phyloP scores from a whole-genome alignment of 2,113 vertebrate species.

The Galeopterus variegatus region DNA sequence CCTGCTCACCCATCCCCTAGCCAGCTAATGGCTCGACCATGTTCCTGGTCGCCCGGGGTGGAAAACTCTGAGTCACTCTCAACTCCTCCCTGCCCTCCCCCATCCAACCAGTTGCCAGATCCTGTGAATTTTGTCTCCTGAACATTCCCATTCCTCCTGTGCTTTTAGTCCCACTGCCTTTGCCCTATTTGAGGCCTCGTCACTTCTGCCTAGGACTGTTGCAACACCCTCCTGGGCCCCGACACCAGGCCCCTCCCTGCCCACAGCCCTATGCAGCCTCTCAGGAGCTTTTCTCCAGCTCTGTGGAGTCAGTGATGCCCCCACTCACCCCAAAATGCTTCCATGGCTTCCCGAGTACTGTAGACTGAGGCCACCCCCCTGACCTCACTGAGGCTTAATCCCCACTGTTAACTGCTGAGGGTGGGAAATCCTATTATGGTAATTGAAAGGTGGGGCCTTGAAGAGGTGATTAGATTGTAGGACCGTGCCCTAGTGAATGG shows the following conservation, averaged over 20 bases:
- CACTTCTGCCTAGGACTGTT: neutral
- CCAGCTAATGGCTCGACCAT: neutral
- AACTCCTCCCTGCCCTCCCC: conserved; percentile 49
- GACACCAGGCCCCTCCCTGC: neutral
- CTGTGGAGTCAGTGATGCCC: neutral
- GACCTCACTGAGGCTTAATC: too few relatives aligned
- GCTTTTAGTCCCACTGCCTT: neutral
- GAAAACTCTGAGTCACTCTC: conserved; percentile 81
- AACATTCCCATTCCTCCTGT: neutral
- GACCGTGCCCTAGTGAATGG: too few relatives aligned
- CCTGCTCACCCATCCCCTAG: neutral
- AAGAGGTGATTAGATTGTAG: too few relatives aligned
- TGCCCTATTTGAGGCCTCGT: neutral
- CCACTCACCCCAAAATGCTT: neutral
- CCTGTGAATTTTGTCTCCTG: conserved; percentile 39
- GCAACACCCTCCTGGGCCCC: neutral
- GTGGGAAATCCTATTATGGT: too few relatives aligned
- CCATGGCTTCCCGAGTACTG: neutral
- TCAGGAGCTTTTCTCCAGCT: neutral
- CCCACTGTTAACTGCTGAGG: too few relatives aligned
- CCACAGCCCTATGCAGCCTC: neutral
- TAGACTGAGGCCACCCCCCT: too few relatives aligned
- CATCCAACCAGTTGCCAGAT: conserved; percentile 29
- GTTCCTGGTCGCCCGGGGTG: conserved; percentile 17
- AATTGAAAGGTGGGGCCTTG: too few relatives aligned